phyloP scores from a whole-genome alignment of 2,113 vertebrate species.

The Mormoops blainvillei region DNA sequence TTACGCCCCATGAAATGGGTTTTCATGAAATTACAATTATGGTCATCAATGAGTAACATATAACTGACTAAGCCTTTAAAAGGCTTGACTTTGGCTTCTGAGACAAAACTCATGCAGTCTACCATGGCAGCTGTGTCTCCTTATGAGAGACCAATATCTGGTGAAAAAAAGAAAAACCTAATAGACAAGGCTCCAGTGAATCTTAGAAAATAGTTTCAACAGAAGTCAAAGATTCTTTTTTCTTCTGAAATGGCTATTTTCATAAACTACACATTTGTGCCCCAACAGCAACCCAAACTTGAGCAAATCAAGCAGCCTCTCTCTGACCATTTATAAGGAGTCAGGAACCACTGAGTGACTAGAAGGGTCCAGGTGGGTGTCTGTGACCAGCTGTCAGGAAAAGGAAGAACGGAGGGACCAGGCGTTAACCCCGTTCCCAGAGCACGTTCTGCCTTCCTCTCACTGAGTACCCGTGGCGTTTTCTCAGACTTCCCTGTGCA shows the following conservation, averaged over 20 bases:
- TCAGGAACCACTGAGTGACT: background rate
- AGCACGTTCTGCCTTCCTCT: background rate
- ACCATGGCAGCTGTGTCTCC: background rate
- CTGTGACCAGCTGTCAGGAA: too few species aligned
- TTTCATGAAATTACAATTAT: background rate
- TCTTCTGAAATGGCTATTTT: background rate
- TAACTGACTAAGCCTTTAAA: background rate
- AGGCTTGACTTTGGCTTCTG: background rate
- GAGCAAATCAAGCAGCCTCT: background rate
- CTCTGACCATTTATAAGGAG: background rate
- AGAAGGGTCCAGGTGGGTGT: background rate
- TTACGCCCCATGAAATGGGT: background rate
- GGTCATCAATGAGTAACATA: background rate
- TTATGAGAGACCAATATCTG: background rate
- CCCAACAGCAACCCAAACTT: too few species aligned
- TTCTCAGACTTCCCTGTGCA: background rate
- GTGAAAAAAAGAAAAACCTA: background rate
- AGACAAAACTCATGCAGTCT: background rate
- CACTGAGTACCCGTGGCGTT: fast-evolving
- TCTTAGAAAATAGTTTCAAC: background rate
- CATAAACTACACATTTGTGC: background rate
- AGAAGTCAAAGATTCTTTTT: background rate
- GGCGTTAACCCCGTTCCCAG: fast-evolving
- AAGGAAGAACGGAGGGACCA: background rate
- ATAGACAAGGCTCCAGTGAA: background rate